Conservation (phyloP, 2,797 vertebrate genomes). For the Rhodeus uyekii region DNA sequence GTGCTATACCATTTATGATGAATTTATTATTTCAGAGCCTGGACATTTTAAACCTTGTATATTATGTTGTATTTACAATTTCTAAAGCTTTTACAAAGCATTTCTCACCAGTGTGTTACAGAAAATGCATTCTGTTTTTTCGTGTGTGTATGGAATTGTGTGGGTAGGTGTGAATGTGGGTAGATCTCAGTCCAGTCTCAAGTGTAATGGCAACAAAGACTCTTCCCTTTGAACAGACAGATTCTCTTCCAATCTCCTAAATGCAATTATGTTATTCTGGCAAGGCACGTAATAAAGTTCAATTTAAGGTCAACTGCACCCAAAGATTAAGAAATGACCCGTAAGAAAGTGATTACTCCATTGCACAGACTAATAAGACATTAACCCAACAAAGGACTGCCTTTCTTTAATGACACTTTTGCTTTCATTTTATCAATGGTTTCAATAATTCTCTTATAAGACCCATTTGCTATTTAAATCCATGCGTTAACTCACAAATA, state of each 20-base stretch:
- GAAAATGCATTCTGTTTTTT: constrained; percentile 7
- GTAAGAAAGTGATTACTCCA: constrained; percentile 18
- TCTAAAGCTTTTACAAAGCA: constrained; percentile 11
- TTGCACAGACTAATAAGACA: constrained; percentile 8
- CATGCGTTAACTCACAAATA: constrained; percentile 11
- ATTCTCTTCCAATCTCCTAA: constrained; percentile 26
- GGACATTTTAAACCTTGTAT: neutral
- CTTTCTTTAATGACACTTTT: neutral
- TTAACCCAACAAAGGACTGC: constrained; percentile 16
- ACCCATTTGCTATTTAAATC: neutral
- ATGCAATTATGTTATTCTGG: constrained; percentile 37
- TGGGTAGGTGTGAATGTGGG: constrained; percentile 31
- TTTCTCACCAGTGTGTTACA: neutral
- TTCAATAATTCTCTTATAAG: constrained; percentile 5
- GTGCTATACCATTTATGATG: neutral
- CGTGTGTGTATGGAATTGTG: neutral
- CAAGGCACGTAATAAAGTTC: neutral
- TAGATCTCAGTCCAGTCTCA: constrained; percentile 32
- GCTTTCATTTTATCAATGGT: neutral
- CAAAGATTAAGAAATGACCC: constrained; percentile 32
- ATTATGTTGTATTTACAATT: neutral
- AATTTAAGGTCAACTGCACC: constrained; percentile 34
- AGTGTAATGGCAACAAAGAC: constrained; percentile 39
- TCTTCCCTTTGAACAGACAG: constrained; percentile 36
- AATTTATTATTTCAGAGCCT: neutral